Base-by-base conservation (phyloP, 2,797 vertebrate genomes). In the Lepilemur ruficaudatus region DNA sequence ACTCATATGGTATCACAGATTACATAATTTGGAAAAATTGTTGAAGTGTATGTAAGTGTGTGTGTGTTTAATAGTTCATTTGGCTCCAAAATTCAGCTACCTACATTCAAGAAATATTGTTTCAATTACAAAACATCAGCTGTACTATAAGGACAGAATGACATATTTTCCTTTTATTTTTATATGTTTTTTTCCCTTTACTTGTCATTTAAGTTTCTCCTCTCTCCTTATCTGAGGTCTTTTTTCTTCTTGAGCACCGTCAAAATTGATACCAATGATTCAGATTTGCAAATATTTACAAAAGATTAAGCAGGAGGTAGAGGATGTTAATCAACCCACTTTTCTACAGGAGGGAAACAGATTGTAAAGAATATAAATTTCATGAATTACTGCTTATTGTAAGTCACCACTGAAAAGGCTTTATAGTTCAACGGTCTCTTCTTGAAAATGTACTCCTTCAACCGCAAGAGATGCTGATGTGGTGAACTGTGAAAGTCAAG, bases 271-370 rank as follows among this genome's bases (percentile, higher is more conserved):
- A 78, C 15, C 30, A 90, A 87, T 79, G 80, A 93, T 96, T 91
- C 67, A 80, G 55, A 95, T 59, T 81, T 87, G 75, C 52, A 97
- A 96, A 97, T 95, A 97, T 97, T 97, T 96, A 80, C 59, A 81
- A 94, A 97, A 94, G 93, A 95, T 87, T 89, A 92, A 96, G 55
- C 41, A 89, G 50, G 7, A 69, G 93, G 23, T 48, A 94, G 70
- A 55, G 92, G 17, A 92, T 96, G 80, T 84, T 67, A 96, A 82
- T 65, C 25, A 92, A 52, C 10, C 7, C 50, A 65, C 65, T 87
- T 90, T 92, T 91, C 28, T 78, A 81, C 50, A 90, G 38, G 43
- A 95, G 55, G 22, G 28, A 94, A 96, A 88, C 25, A 86, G 32
- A 94, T 46, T 81, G 46, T 82, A 91, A 95, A 93, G n/a, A 94